Evolutionary conservation across 2,888 invertebrate species (phyloP).

Genomic region (Ectemnius continuus): DNA sequence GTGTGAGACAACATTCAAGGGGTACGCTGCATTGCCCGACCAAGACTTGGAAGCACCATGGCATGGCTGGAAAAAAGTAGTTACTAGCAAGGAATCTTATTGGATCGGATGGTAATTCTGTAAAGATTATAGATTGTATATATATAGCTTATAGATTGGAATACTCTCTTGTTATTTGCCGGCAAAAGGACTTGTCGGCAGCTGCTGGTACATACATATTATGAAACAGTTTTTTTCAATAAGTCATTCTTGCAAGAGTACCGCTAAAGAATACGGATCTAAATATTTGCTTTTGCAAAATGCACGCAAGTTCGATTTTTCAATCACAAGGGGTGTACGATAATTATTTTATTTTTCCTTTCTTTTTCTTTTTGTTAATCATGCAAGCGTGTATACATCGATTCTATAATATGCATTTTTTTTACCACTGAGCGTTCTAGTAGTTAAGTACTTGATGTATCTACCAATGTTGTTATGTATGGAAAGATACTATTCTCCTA

Average conservation of each 20-base stretch:
- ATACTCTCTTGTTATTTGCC: slow-evolving; percentile 16
- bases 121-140: slow-evolving; percentile 13
- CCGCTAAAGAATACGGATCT: slow-evolving; percentile 20
- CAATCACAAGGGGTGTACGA: not conserved
- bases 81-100: slow-evolving; percentile 60
- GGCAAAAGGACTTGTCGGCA: not conserved
- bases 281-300: slow-evolving; percentile 17
- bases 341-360: not conserved
- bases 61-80: slow-evolving; percentile 72
- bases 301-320: slow-evolving; percentile 12
- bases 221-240: slow-evolving; percentile 41
- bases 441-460: not conserved
- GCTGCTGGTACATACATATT: slow-evolving; percentile 19
- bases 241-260: slow-evolving; percentile 57
- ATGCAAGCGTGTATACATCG: not conserved
- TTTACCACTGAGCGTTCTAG: slow-evolving; percentile 8
- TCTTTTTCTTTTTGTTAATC: not conserved
- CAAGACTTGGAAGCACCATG: slow-evolving; percentile 69
- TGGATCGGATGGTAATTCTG: slow-evolving; percentile 70
- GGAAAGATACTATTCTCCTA: slow-evolving; percentile 8
- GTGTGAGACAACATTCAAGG: not conserved
- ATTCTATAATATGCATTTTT: slow-evolving; percentile 8
- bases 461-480: not conserved
- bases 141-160: slow-evolving; percentile 10
- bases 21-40: slow-evolving; percentile 41